Base-by-base conservation (phyloP, 2,888 invertebrate genomes). In the Pyralis farinalis region DNA sequence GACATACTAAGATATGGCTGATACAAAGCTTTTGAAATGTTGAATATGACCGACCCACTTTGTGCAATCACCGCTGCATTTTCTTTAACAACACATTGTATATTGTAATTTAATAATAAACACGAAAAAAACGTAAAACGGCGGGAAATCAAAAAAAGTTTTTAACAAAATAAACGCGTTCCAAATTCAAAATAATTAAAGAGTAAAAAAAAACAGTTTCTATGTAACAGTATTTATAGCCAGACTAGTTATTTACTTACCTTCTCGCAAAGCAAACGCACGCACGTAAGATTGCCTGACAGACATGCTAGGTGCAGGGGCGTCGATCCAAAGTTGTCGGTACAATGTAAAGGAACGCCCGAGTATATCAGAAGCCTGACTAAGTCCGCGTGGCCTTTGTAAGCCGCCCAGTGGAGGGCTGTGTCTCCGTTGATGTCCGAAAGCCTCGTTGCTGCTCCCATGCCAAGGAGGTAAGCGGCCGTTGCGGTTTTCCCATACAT, bases 401-500 rank as follows among this genome's bases (percentile, higher is more conserved):
- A 97, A 0, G 97, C 96, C 0, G 97, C 97, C 97, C 97, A 98
- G 66, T 98, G 97, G 21, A 97, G 83, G 0, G 97, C 97, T 0
- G 96, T 96, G 64, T 98, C 97, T 0, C 97, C 97, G 67, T 98
- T 97, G 54, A 96, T 96, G 62, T 98, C 97, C 1, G 95, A 94
- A 34, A 96, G 88, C 63, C 96, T 94, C 51, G 96, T 94, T 0
- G 95, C 91, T 0, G 97, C 97, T 1, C 96, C 97, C 93, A 95
- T 96, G 20, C 97, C 97, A 37, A 98, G 90, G 0, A 98, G 87
- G 74, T 96, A 97, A 0, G 97, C 97, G 0, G 97, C 97, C 0
- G 97, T 95, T 7, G 96, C 96, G 1, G 96, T 95, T 63, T 96
- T 92, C 6, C 97, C 97, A 68, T 97, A 97, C 95, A 97, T 97